Conservation (phyloP, 2,797 vertebrate genomes). For the Mus minutoides region DNA sequence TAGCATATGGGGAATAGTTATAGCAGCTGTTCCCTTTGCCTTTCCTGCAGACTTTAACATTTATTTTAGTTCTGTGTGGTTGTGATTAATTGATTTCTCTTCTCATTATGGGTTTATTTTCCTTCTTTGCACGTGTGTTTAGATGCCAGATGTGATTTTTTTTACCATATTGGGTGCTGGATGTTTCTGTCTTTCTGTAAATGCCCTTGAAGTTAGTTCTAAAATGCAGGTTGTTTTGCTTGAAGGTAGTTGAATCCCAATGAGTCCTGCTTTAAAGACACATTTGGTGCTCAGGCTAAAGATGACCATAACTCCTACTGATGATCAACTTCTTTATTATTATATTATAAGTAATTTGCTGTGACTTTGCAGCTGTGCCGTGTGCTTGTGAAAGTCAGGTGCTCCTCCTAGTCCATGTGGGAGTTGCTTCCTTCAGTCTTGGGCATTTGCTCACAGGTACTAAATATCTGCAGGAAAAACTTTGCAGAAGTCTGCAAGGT, state of each 20-base stretch:
- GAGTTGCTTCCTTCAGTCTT: background rate
- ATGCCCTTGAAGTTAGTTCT: conserved; percentile 3
- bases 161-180: background rate
- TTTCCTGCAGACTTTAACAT: conserved; percentile 31
- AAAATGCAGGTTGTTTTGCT: background rate
- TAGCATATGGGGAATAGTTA: background rate
- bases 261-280: background rate
- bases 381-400: background rate
- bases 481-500: background rate
- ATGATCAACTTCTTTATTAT: background rate
- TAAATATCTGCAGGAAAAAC: background rate
- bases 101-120: conserved; percentile 34
- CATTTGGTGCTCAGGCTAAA: background rate
- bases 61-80: conserved; percentile 32
- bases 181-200: background rate
- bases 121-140: background rate
- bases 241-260: background rate
- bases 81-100: conserved; percentile 57
- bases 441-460: background rate
- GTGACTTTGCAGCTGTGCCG: background rate
- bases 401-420: background rate
- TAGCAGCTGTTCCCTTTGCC: background rate
- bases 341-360: too few species aligned
- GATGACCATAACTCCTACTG: background rate
- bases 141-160: background rate